phyloP scores from a whole-genome alignment of 1,140 invertebrate species.

The Plectrocnemia conspersa region DNA sequence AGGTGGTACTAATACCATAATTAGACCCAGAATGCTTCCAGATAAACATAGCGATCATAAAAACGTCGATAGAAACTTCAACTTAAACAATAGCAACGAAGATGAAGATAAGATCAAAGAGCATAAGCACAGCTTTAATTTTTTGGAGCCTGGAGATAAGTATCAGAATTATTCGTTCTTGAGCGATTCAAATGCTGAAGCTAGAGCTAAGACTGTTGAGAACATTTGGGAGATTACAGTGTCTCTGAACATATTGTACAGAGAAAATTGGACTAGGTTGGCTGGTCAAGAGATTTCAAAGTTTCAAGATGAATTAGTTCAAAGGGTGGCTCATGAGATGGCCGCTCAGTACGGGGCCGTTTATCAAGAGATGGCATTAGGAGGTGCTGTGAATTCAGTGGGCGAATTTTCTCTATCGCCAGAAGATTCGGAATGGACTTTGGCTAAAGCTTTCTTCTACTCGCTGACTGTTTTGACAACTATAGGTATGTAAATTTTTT shows the following conservation, averaged over 20 bases:
- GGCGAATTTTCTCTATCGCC: constrained; percentile 44
- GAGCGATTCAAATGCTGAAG: constrained; percentile 53
- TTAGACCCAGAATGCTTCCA: constrained; percentile 45
- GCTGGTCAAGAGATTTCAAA: constrained; percentile 51
- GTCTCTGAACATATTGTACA: constrained; percentile 87
- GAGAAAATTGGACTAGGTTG: constrained; percentile 86
- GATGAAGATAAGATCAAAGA: constrained; percentile 15
- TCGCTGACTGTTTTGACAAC: constrained; percentile 93
- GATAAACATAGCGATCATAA: constrained; percentile 38
- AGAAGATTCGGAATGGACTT: constrained; percentile 79
- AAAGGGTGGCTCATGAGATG: constrained; percentile 73
- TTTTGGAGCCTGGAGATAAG: constrained; percentile 43
- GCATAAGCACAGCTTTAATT: constrained; percentile 4
- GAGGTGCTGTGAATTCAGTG: constrained; percentile 40
- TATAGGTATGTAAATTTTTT: constrained; percentile 65
- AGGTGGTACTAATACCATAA: constrained; percentile 51
- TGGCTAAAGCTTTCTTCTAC: constrained; percentile 91
- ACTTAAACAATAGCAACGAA: constrained; percentile 25
- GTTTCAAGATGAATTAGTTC: constrained; percentile 76
- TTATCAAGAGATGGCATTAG: constrained; percentile 50
- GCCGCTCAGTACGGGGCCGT: constrained; percentile 49
- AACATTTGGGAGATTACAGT: constrained; percentile 95
- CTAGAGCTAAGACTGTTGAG: constrained; percentile 71
- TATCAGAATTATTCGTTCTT: constrained; percentile 46
- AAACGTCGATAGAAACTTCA: constrained; percentile 19